Conservation (phyloP, 2,888 invertebrate species). For the Volucella inflata region DNA sequence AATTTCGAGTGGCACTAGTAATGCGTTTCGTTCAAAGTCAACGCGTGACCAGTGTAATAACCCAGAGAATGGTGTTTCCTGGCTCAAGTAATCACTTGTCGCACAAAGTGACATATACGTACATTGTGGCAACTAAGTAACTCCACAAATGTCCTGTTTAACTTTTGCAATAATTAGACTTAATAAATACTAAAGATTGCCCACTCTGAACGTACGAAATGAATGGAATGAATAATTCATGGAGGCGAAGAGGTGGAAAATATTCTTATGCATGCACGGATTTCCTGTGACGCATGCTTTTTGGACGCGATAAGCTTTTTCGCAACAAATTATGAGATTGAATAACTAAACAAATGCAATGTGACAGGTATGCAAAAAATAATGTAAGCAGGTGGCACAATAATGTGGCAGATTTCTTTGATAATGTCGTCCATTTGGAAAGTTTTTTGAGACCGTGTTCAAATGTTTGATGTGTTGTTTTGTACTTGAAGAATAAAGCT, state of each 20-base stretch:
- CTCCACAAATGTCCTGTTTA: conserved; percentile 23
- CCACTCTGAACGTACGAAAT: not conserved
- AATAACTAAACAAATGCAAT: not conserved
- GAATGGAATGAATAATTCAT: conserved; percentile 41
- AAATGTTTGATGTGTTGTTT: too few relatives aligned
- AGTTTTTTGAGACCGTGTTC: too few relatives aligned
- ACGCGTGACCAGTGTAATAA: conserved; percentile 61
- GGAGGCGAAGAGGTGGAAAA: not conserved
- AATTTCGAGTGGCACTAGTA: conserved; percentile 15
- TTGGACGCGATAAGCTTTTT: not conserved
- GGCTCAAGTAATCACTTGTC: conserved; percentile 17
- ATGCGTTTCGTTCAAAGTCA: conserved; percentile 14
- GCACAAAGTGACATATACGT: conserved; percentile 33
- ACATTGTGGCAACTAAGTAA: not conserved
- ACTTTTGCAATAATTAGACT: conserved; percentile 28
- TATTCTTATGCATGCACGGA: conserved; percentile 14
- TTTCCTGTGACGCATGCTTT: not conserved
- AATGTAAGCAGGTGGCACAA: too few relatives aligned
- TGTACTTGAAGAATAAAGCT: too few relatives aligned
- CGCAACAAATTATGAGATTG: not conserved
- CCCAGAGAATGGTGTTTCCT: not conserved
- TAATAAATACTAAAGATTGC: conserved; percentile 34
- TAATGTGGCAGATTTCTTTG: too few relatives aligned
- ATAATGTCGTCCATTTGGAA: too few relatives aligned
- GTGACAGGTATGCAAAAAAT: not conserved